These are phyloP conservation scores for Arrhamphus sclerolepis DNA, from an alignment of 2,797 vertebrate genomes.

Conservation along the genomic window DNA sequence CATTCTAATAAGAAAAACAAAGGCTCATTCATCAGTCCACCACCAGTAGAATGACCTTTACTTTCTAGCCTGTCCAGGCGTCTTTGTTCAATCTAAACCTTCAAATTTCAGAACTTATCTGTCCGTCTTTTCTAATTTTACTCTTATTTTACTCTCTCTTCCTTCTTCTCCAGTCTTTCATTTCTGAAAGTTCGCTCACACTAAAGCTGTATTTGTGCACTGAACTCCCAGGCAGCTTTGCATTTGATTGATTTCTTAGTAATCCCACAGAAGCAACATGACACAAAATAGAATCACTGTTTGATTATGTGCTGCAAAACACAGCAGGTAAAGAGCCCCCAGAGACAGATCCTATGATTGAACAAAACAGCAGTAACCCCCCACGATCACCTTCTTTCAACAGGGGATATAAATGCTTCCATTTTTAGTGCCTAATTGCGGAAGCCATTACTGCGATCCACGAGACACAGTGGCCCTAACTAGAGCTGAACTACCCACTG, in stretches of 20 bases:
- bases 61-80: slow-evolving; percentile 19
- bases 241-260: slow-evolving; percentile 73
- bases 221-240: slow-evolving; percentile 65
- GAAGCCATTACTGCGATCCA: slow-evolving; percentile 76
- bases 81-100: slow-evolving; percentile 13
- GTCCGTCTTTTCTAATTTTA: not conserved
- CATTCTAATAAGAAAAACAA: slow-evolving; percentile 47
- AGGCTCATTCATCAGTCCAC: slow-evolving; percentile 46
- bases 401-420: slow-evolving; percentile 75
- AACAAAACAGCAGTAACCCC: slow-evolving; percentile 29
- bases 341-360: slow-evolving; percentile 34
- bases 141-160: not conserved
- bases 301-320: slow-evolving; percentile 19
- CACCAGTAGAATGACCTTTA: slow-evolving; percentile 41
- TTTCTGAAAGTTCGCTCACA: slow-evolving; percentile 66
- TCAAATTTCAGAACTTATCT: slow-evolving; percentile 7
- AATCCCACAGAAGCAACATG: slow-evolving; percentile 55
- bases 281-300: slow-evolving; percentile 33
- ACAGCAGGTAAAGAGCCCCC: slow-evolving; percentile 49
- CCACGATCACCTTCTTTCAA: slow-evolving; percentile 38
- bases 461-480: slow-evolving; percentile 67
- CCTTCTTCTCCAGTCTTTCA: slow-evolving; percentile 14
- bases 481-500: slow-evolving; percentile 63
- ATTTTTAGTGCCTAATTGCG: slow-evolving; percentile 80
- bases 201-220: slow-evolving; percentile 69